Conservation (phyloP, 2,797 vertebrate genomes). For the Tokudaia muenninki region DNA sequence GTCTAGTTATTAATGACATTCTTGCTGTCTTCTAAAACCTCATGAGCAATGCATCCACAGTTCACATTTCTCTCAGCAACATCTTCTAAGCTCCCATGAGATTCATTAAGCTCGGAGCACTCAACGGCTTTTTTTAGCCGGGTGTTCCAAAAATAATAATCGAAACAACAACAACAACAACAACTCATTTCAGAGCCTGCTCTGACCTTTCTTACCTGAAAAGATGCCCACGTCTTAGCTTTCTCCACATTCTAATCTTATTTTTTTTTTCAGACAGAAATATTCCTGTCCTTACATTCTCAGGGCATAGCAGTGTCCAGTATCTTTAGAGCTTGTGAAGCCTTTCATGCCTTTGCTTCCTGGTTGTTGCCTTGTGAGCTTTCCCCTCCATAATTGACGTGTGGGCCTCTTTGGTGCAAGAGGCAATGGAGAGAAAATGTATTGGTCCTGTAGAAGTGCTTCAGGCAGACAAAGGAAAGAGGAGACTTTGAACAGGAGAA, state of each 20-base stretch:
- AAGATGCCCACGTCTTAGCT: background rate
- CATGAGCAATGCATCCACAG: background rate
- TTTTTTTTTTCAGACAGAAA: slow-evolving; percentile 42
- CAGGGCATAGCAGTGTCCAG: background rate
- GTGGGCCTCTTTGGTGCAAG: slow-evolving; percentile 50
- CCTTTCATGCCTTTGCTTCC: slow-evolving; percentile 49
- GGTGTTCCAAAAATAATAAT: background rate
- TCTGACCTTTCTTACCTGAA: slow-evolving; percentile 6
- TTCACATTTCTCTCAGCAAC: background rate
- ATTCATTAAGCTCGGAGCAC: background rate
- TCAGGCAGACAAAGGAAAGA: slow-evolving; percentile 46
- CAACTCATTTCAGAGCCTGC: slow-evolving; percentile 33
- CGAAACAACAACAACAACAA: background rate
- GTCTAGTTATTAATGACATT: background rate
- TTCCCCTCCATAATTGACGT: slow-evolving; percentile 60
- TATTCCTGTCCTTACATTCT: slow-evolving; percentile 27
- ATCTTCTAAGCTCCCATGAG: background rate
- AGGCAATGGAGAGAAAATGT: slow-evolving; percentile 42
- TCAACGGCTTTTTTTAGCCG: background rate
- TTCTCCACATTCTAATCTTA: background rate
- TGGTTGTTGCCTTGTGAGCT: slow-evolving; percentile 37
- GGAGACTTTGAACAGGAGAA: slow-evolving; percentile 70
- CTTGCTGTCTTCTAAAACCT: background rate
- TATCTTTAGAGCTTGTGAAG: background rate
- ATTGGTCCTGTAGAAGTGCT: slow-evolving; percentile 60